Conservation (phyloP, 2,797 vertebrate species). For the Holocentrus rufus region DNA sequence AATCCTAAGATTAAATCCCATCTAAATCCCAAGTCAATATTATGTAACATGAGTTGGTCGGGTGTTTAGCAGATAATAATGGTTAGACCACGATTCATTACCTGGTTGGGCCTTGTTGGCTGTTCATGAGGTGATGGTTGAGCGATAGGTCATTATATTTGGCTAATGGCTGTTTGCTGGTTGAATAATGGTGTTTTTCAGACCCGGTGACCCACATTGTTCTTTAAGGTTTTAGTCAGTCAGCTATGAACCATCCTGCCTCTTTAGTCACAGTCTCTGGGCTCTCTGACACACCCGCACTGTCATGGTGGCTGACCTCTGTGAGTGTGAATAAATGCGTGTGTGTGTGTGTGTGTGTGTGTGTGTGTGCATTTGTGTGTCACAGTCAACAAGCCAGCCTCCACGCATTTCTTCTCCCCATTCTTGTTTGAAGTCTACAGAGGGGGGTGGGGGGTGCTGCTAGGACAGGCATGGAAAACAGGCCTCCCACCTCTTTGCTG, state of each 20-base stretch:
- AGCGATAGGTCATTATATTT: conserved; percentile 29
- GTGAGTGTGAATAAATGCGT: conserved; percentile 48
- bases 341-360: conserved; percentile 24
- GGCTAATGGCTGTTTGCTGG: conserved; percentile 35
- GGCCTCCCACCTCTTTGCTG: conserved; percentile 74
- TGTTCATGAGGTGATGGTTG: background rate
- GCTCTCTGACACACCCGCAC: conserved; percentile 52
- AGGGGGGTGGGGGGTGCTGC: conserved; percentile 43
- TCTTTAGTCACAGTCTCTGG: conserved; percentile 57
- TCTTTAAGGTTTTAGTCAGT: conserved; percentile 58
- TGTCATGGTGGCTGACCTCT: conserved; percentile 60
- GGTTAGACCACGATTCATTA: too few species aligned
- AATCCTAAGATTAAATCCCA: background rate
- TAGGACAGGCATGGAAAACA: conserved; percentile 44
- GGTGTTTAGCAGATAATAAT: background rate
- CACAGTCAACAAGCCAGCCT: conserved; percentile 60
- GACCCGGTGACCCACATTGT: conserved; percentile 48
- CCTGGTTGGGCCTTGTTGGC: background rate
- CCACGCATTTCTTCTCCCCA: conserved; percentile 30
- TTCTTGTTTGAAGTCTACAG: conserved; percentile 56
- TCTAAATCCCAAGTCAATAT: background rate
- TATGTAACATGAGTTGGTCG: conserved; percentile 1
- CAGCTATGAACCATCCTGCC: conserved; percentile 48
- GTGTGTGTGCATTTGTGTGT: conserved; percentile 48
- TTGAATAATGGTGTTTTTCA: conserved; percentile 42